Conservation (phyloP, 2,797 vertebrate genomes). For the Cuculus canorus region DNA sequence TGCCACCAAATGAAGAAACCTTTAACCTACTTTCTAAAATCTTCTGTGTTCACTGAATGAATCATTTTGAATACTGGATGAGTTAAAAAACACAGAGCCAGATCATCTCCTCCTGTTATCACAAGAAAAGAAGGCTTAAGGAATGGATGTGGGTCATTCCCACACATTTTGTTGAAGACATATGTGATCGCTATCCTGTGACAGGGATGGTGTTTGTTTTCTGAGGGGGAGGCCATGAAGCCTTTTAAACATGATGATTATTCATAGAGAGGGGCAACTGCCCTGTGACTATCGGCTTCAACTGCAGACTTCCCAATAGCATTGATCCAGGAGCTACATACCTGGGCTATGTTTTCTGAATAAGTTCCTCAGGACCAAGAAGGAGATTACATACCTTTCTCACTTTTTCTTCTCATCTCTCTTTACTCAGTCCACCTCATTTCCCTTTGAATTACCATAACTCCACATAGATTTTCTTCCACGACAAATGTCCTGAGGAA, state of each 20-base stretch:
- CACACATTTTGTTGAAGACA: neutral
- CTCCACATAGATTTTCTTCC: neutral
- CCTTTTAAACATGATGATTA: neutral
- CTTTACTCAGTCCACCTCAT: neutral
- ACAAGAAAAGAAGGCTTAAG: slow-evolving; percentile 8
- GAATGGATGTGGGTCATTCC: neutral
- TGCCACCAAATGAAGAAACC: neutral
- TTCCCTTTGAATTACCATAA: neutral
- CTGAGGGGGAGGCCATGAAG: neutral
- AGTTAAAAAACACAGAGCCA: neutral
- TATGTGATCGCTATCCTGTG: neutral
- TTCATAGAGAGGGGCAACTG: neutral
- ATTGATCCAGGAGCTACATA: neutral
- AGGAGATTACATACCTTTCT: neutral
- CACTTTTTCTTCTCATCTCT: neutral
- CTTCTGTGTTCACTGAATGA: neutral
- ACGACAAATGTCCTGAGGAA: neutral
- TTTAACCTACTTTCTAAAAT: slow-evolving; percentile 1
- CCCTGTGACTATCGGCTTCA: neutral
- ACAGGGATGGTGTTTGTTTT: neutral
- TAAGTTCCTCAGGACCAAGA: neutral
- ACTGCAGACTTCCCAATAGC: fast-evolving
- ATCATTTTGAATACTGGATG: neutral
- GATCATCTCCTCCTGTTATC: neutral
- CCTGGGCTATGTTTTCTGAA: neutral